These are phyloP conservation scores for Chauna torquata DNA, from an alignment of 2,113 vertebrate genomes.

Conservation along the genomic window DNA sequence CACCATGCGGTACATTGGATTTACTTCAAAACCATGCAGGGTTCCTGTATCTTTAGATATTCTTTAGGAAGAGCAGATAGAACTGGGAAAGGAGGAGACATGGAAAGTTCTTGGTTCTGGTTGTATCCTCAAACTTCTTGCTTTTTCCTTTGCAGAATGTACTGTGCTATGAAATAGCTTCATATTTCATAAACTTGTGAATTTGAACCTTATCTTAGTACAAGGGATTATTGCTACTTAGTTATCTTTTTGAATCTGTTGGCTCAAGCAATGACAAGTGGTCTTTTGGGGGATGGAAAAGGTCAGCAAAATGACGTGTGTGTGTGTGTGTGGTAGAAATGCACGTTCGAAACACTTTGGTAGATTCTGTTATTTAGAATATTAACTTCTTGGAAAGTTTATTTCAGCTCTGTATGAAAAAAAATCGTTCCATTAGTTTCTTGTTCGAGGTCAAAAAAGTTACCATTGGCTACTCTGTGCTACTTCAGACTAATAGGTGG, in stretches of 20 bases:
- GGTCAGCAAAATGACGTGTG: neutral
- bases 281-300: neutral
- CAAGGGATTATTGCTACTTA: neutral
- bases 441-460: neutral
- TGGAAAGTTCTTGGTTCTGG: neutral
- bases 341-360: neutral
- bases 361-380: neutral
- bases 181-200: neutral
- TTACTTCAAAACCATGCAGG: neutral
- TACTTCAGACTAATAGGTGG: neutral
- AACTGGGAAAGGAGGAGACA: neutral
- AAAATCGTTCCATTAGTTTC: neutral
- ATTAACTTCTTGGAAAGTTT: neutral
- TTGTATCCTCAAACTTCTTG: neutral
- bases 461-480: neutral
- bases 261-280: neutral
- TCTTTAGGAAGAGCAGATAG: neutral
- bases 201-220: neutral
- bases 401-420: neutral
- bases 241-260: neutral
- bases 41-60: neutral
- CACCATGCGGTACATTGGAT: neutral
- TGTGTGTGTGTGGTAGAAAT: neutral
- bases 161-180: neutral
- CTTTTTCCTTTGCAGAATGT: neutral